Percentiles rank a stretch among this genome's conserved stretches.
Evolutionary conservation across 2,888 invertebrate genomes (phyloP).

Genomic region (Dasysyrphus tricinctus): DNA sequence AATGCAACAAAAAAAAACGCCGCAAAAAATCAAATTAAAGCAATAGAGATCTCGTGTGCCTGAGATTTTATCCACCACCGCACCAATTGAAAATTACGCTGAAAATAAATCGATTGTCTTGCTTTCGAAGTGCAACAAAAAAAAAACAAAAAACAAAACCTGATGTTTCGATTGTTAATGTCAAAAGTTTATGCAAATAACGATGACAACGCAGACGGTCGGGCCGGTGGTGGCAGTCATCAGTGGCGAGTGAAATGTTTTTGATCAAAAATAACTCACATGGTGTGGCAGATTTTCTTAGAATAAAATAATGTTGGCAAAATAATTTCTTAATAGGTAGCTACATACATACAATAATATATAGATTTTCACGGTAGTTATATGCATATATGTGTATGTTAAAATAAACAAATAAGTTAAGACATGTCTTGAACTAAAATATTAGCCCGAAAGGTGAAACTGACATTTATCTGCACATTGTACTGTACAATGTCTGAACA

Average conservation of each 20-base stretch:
- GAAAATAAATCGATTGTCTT: slow-evolving; percentile 66
- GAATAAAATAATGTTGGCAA: slow-evolving; percentile 26
- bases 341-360: too few species aligned
- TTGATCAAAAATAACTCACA: slow-evolving; percentile 25
- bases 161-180: slow-evolving; percentile 56
- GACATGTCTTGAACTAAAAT: background rate
- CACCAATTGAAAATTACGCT: slow-evolving; percentile 42
- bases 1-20: background rate
- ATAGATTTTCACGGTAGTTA: background rate
- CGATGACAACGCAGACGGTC: background rate
- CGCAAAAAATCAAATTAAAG: slow-evolving; percentile 10
- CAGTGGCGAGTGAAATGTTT: slow-evolving; percentile 16
- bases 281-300: slow-evolving; percentile 21
- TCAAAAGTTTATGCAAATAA: slow-evolving; percentile 59
- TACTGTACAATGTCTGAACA: too few species aligned
- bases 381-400: background rate
- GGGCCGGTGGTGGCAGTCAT: background rate
- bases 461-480: background rate
- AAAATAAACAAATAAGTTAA: slow-evolving; percentile 29
- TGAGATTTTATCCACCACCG: background rate
- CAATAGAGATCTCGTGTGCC: slow-evolving; percentile 41
- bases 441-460: slow-evolving; percentile 20
- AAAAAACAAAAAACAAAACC: background rate
- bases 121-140: slow-evolving; percentile 37
- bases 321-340: slow-evolving; percentile 4